Base-by-base conservation (phyloP, 1,140 invertebrate genomes). In the Capitella teleta region DNA sequence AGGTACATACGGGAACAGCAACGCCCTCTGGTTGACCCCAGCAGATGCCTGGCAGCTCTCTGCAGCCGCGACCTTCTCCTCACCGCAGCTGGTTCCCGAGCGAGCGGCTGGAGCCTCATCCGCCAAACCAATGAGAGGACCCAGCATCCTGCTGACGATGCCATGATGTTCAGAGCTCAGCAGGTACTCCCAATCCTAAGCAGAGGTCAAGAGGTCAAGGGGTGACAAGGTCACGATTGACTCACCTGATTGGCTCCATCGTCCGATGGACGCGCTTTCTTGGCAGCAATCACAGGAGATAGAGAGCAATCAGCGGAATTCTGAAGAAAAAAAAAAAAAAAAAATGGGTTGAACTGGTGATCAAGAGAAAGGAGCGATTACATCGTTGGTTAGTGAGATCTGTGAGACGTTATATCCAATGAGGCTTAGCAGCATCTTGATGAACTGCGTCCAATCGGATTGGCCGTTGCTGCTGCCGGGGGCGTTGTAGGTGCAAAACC, bases 401-500 rank as follows among this genome's bases (percentile, higher is more conserved):
- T 77, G 78, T 21, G 82, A 80, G 0, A 80, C 74, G 54, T 86
- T 81, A 62, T 85, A 86, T n/a, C 84, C 84, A 37, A 85, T 75
- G 12, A 84, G 49, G 24, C 61, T 59, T 6, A 77, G 60, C 8
- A 78, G 54, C 56, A 64, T 73, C 23, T 54, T 59, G 32, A 80
- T 77, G 67, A 95, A 93, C 57, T 87, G 77, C 4, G 78, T 74
- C 86, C 88, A 90, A 69, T 94, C 89, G 54, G 84, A 79, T 55
- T 79, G 76, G 0, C 79, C 78, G 28, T 81, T 82, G 38, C 86
- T 76, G 57, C 89, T 82, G 56, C 88, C 88, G 0, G 87, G 86
- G 3, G 86, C 83, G 76, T 93, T 93, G 41, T 87, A 74, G 1
- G 80, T 78, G 0, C 83, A 80, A 62, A 91, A 94, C 88, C 89